phyloP scores from a whole-genome alignment of 2,797 vertebrate species.

The Argentina silus region DNA sequence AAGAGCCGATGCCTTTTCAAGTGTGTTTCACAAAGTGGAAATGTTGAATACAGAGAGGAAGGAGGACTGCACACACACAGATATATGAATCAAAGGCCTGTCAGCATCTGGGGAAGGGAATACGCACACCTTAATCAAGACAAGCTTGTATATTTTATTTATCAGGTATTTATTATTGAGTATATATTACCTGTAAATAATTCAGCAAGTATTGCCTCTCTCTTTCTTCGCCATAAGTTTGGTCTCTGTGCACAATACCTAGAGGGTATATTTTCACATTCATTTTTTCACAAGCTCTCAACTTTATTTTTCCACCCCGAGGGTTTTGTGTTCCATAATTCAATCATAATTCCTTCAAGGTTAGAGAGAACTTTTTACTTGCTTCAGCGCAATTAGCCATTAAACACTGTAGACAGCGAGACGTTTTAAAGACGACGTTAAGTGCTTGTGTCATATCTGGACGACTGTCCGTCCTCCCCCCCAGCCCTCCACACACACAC shows the following conservation, averaged over 20 bases:
- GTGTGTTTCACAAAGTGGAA: slow-evolving; percentile 74
- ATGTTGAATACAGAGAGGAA: slow-evolving; percentile 72
- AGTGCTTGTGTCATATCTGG: not conserved
- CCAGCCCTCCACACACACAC: not conserved
- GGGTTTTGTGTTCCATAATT: slow-evolving; percentile 63
- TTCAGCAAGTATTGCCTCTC: slow-evolving; percentile 63
- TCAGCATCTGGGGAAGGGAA: slow-evolving; percentile 65
- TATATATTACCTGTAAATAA: slow-evolving; percentile 71
- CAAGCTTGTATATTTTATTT: slow-evolving; percentile 77
- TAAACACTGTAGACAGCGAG: slow-evolving; percentile 45
- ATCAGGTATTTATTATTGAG: slow-evolving; percentile 78
- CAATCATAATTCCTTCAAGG: slow-evolving; percentile 61
- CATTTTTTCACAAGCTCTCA: slow-evolving; percentile 58
- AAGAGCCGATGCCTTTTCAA: slow-evolving; percentile 68
- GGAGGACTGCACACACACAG: slow-evolving; percentile 45
- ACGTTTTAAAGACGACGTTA: slow-evolving; percentile 15
- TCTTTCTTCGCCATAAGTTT: slow-evolving; percentile 66
- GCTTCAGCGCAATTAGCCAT: slow-evolving; percentile 56
- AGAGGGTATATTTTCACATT: slow-evolving; percentile 53
- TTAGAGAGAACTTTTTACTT: slow-evolving; percentile 38
- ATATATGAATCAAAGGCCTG: slow-evolving; percentile 72
- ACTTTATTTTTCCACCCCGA: slow-evolving; percentile 57
- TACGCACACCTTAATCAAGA: slow-evolving; percentile 78
- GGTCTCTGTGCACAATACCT: slow-evolving; percentile 62
- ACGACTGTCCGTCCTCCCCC: not conserved